Evolutionary conservation across 2,888 invertebrate genomes (phyloP).

Genomic region (Athetis lepigone): DNA sequence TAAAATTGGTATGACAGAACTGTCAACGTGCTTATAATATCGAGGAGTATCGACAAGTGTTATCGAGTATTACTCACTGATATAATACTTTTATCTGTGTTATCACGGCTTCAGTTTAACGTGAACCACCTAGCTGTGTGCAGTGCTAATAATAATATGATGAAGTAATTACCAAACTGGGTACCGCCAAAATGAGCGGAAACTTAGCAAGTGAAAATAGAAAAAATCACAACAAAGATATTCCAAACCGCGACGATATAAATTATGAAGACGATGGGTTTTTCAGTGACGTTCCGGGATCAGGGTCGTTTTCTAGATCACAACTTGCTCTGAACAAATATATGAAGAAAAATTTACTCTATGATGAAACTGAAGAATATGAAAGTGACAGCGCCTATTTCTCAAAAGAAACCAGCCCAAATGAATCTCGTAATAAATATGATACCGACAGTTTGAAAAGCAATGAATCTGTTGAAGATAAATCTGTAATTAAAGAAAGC

Average conservation of each 20-base stretch:
- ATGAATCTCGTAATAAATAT: constrained; percentile 79
- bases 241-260: constrained; percentile 59
- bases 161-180: constrained; percentile 60
- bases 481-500: constrained; percentile 32
- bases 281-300: constrained; percentile 81
- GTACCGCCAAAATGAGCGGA: constrained; percentile 69
- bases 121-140: constrained; percentile 67
- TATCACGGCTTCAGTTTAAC: constrained; percentile 73
- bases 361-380: constrained; percentile 76
- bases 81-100: constrained; percentile 77
- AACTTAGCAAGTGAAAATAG: constrained; percentile 58
- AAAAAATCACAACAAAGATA: constrained; percentile 52
- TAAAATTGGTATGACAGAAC: constrained; percentile 59
- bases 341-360: constrained; percentile 84
- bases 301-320: constrained; percentile 83
- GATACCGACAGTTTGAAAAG: constrained; percentile 82
- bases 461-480: constrained; percentile 69
- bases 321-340: constrained; percentile 84
- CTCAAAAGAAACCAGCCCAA: constrained; percentile 86
- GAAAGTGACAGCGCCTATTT: constrained; percentile 82
- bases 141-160: constrained; percentile 70
- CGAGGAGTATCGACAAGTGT: constrained; percentile 72
- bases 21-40: constrained; percentile 45
- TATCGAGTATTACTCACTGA: constrained; percentile 77
- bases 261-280: constrained; percentile 82